A percentile compares a stretch with the other conserved stretches of the same genome.
These are phyloP conservation scores for Oreamnos americanus DNA, from an alignment of 2,113 vertebrate species.

Conservation along the genomic window DNA sequence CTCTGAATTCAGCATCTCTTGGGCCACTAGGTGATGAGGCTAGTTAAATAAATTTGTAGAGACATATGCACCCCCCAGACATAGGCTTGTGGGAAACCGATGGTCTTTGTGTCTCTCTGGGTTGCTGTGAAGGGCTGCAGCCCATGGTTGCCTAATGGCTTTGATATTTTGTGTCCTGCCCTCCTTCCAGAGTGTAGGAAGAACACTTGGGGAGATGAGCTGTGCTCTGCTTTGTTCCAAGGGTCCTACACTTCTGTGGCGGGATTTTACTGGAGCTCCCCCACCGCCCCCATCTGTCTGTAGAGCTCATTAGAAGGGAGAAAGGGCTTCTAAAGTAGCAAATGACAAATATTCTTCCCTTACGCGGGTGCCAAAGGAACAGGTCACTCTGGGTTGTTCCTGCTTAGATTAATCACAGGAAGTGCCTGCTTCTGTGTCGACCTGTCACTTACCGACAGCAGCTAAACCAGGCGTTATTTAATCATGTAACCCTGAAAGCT, in stretches of 20 bases:
- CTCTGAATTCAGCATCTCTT: neutral
- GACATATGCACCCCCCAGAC: fast-evolving
- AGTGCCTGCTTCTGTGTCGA: conserved; percentile 21
- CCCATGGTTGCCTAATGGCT: fast-evolving
- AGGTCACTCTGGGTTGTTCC: neutral
- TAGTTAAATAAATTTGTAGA: fast-evolving
- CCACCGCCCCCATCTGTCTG: neutral
- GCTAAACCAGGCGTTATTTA: conserved; percentile 52
- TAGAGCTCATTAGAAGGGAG: conserved; percentile 31
- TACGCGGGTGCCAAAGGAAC: neutral
- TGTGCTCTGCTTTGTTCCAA: neutral
- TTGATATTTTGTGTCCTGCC: fast-evolving
- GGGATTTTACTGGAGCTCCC: neutral
- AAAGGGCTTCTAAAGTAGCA: neutral
- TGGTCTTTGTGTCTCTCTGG: fast-evolving
- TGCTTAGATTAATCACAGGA: conserved; percentile 50
- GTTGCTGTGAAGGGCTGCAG: fast-evolving
- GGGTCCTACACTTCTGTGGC: neutral
- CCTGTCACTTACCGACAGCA: conserved; percentile 53
- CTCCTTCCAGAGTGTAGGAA: fast-evolving
- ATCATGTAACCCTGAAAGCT: conserved; percentile 38
- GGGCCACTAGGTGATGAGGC: fast-evolving
- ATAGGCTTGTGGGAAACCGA: fast-evolving
- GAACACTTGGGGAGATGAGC: fast-evolving
- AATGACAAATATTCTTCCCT: conserved; percentile 42